These are phyloP conservation scores for Nothoprocta pentlandii DNA, from an alignment of 2,113 vertebrate genomes.

Conservation along the genomic window DNA sequence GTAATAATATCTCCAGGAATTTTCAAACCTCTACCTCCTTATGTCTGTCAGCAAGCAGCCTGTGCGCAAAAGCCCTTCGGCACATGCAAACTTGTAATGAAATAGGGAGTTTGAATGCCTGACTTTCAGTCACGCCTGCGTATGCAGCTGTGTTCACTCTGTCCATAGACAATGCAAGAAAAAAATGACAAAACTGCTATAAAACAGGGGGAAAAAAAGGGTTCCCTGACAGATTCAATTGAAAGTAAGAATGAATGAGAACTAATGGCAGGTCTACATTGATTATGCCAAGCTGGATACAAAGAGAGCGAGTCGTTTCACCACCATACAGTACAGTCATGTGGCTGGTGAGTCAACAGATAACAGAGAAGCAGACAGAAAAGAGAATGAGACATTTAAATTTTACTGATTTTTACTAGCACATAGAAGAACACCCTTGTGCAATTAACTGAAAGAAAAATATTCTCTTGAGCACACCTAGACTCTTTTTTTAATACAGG, in stretches of 20 bases:
- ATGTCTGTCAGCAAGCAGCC: constrained; percentile 62
- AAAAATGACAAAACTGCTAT: neutral
- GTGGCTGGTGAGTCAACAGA: neutral
- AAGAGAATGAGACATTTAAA: neutral
- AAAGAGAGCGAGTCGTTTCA: neutral
- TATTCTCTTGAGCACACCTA: neutral
- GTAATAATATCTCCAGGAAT: constrained; percentile 73
- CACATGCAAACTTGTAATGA: neutral
- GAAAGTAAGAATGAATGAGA: neutral
- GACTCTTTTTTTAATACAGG: neutral
- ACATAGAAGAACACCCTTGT: neutral
- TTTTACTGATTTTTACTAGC: neutral
- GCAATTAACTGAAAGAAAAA: neutral
- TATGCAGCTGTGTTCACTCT: constrained; percentile 7
- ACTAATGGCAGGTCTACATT: neutral
- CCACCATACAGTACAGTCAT: neutral
- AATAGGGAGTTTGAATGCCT: constrained; percentile 22
- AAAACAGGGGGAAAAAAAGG: neutral
- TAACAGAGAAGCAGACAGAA: neutral
- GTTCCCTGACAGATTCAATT: neutral
- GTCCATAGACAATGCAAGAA: neutral
- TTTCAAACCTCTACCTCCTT: constrained; percentile 41
- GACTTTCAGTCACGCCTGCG: neutral
- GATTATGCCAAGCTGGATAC: neutral
- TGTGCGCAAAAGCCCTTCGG: constrained; percentile 41